These are phyloP conservation scores for Liodrosophila aerea DNA, from an alignment of 2,888 invertebrate species.

Conservation along the genomic window DNA sequence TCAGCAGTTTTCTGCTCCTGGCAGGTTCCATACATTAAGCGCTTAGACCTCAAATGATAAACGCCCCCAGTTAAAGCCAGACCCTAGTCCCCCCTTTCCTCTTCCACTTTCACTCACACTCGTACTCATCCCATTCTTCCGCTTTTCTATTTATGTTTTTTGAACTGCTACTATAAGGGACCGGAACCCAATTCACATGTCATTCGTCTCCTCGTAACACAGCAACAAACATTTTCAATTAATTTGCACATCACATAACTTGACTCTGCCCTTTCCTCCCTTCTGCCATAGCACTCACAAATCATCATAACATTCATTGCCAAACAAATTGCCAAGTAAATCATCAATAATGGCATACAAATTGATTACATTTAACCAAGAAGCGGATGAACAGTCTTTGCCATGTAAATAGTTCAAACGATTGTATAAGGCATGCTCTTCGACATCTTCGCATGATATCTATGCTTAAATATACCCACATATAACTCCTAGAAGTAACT, in stretches of 20 bases:
- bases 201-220: constrained; percentile 44
- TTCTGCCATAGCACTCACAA: too few relatives aligned
- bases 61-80: constrained; percentile 65
- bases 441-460: too few relatives aligned
- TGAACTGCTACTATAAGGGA: constrained; percentile 2
- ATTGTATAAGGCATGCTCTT: too few relatives aligned
- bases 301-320: constrained; percentile 19
- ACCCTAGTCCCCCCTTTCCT: constrained; percentile 25
- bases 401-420: constrained; percentile 5
- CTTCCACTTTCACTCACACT: background rate
- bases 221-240: constrained; percentile 69
- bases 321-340: constrained; percentile 65
- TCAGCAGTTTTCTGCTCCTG: constrained; percentile 18
- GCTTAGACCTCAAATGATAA: constrained; percentile 53
- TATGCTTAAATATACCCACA: too few relatives aligned
- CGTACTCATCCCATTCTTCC: background rate
- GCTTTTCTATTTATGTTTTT: background rate
- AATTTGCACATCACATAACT: constrained; percentile 63
- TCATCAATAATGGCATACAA: constrained; percentile 79
- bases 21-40: constrained; percentile 40
- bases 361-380: constrained; percentile 72
- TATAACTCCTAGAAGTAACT: too few relatives aligned
- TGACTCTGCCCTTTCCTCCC: background rate
- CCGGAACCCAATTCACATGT: constrained; percentile 55
- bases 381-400: background rate